Conservation (phyloP, 2,113 vertebrate genomes). For the Paedocypris sp. region DNA sequence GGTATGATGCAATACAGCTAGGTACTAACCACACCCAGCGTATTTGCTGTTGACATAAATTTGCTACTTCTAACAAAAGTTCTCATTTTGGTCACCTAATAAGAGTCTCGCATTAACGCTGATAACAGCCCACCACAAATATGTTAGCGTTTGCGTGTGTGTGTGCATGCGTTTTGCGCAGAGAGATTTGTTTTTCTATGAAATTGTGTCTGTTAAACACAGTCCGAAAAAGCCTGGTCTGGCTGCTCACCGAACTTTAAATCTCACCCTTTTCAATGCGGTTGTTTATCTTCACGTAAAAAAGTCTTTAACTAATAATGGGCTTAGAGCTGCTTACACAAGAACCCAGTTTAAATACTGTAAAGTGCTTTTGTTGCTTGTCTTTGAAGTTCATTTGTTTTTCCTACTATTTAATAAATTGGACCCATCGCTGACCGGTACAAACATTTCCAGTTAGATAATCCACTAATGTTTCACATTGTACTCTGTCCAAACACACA, state of each 20-base stretch:
- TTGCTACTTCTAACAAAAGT: too few species aligned
- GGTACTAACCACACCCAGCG: too few species aligned
- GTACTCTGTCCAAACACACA: constrained; percentile 5
- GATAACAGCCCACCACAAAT: too few species aligned
- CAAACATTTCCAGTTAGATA: constrained; percentile 19
- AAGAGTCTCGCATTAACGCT: too few species aligned
- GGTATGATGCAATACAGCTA: too few species aligned
- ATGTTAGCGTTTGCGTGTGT: background rate
- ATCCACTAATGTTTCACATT: constrained; percentile 25
- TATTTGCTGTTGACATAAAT: too few species aligned
- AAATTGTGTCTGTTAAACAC: too few species aligned
- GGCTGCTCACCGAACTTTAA: constrained; percentile 19
- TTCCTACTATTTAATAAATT: constrained; percentile 3
- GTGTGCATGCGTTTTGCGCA: too few species aligned
- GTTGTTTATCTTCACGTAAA: constrained; percentile 26
- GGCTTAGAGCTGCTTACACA: constrained; percentile 12
- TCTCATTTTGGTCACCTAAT: too few species aligned
- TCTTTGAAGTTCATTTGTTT: too few species aligned
- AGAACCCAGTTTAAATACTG: constrained; percentile 5
- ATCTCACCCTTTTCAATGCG: background rate
- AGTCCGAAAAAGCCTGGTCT: background rate
- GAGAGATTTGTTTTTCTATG: constrained; percentile 13
- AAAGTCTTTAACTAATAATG: constrained; percentile 19
- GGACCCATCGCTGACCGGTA: background rate
- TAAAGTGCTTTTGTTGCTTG: constrained; percentile 6